Evolutionary conservation across 2,888 invertebrate species (phyloP).

Genomic region (Drosophila seclusa): DNA sequence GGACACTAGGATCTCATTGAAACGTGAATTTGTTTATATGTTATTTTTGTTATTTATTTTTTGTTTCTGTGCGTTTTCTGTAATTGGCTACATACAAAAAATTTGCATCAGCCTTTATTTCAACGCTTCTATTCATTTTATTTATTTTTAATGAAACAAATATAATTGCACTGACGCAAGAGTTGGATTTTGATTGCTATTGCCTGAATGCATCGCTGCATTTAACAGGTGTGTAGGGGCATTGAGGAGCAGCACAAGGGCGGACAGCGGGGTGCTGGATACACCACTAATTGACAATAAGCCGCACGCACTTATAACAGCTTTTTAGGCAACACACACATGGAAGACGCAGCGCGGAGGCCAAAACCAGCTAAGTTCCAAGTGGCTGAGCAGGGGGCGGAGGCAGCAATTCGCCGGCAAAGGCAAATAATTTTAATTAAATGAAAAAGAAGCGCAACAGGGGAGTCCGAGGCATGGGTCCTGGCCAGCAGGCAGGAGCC

Average conservation of each 20-base stretch:
- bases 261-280: not conserved
- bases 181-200: slow-evolving; percentile 50
- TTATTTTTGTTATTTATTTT: slow-evolving; percentile 22
- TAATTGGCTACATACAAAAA: slow-evolving; percentile 60
- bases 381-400: slow-evolving; percentile 42
- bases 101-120: slow-evolving; percentile 57
- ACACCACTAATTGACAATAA: slow-evolving; percentile 73
- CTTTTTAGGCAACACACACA: slow-evolving; percentile 24
- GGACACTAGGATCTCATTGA: slow-evolving; percentile 18
- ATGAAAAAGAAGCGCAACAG: slow-evolving; percentile 73
- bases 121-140: slow-evolving; percentile 31
- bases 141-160: slow-evolving; percentile 32
- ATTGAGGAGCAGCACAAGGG: not conserved
- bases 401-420: slow-evolving; percentile 48
- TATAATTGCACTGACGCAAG: slow-evolving; percentile 66
- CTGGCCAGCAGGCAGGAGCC: slow-evolving; percentile 40
- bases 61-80: slow-evolving; percentile 45
- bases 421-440: slow-evolving; percentile 78
- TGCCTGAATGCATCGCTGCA: slow-evolving; percentile 70
- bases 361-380: slow-evolving; percentile 62
- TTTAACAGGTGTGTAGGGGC: slow-evolving; percentile 32
- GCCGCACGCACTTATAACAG: slow-evolving; percentile 64
- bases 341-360: slow-evolving; percentile 36
- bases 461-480: slow-evolving; percentile 19
- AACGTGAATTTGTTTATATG: slow-evolving; percentile 28